These are phyloP conservation scores for Cephus nigrinus DNA, from an alignment of 2,888 invertebrate genomes.

Conservation along the genomic window DNA sequence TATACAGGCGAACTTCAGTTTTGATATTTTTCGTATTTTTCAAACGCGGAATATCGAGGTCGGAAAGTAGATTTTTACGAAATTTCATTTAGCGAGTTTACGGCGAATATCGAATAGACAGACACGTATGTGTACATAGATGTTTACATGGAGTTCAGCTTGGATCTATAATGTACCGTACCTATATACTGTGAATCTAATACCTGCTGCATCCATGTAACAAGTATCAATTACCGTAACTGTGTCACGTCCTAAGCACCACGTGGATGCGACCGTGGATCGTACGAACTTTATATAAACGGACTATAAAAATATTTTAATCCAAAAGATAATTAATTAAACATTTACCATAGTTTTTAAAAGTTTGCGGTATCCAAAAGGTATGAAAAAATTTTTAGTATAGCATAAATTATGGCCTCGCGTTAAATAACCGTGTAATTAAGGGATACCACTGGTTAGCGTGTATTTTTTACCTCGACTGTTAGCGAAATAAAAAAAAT, in stretches of 20 bases:
- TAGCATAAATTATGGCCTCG: too few species aligned
- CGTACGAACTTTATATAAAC: background rate
- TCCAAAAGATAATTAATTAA: background rate
- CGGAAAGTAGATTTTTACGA: background rate
- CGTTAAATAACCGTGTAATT: background rate
- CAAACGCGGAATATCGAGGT: background rate
- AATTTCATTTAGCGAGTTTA: background rate
- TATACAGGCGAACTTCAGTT: background rate
- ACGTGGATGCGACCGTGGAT: background rate
- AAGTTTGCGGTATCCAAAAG: too few species aligned
- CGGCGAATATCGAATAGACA: background rate
- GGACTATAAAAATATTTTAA: background rate
- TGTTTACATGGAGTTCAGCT: background rate
- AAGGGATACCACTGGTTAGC: background rate
- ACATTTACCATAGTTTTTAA: background rate
- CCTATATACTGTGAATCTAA: background rate
- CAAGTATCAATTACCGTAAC: conserved; percentile 3
- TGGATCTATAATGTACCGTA: background rate
- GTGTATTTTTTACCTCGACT: background rate
- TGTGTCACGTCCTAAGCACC: background rate
- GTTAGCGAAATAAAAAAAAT: background rate
- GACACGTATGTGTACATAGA: background rate
- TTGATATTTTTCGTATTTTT: background rate
- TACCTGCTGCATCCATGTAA: background rate
- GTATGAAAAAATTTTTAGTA: too few species aligned